Conservation (phyloP, 2,797 vertebrate species). For the Hozukius guyotensis region DNA sequence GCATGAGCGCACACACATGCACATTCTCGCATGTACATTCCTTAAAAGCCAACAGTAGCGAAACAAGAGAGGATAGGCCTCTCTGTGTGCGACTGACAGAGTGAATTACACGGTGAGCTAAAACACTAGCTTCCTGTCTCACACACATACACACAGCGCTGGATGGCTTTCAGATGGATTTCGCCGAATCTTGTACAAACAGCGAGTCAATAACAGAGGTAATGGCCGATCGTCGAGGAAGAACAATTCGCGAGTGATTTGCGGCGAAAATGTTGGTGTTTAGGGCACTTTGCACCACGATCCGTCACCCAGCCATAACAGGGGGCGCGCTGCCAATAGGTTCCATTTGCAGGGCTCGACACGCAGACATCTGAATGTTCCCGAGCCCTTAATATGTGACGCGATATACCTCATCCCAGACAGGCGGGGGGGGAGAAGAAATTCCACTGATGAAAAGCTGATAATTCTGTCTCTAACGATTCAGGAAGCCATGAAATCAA, state of each 20-base stretch:
- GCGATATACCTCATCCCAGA: conserved; percentile 13
- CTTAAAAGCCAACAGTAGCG: conserved; percentile 74
- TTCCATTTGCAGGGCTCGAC: conserved; percentile 55
- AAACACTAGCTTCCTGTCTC: conserved; percentile 71
- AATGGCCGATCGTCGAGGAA: conserved; percentile 68
- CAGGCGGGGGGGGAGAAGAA: neutral
- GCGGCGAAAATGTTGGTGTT: conserved; percentile 66
- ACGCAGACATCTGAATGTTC: conserved; percentile 26
- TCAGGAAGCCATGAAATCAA: conserved; percentile 70
- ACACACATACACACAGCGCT: conserved; percentile 39
- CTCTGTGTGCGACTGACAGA: conserved; percentile 70
- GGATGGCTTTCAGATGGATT: conserved; percentile 78
- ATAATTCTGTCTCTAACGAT: conserved; percentile 62
- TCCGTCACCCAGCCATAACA: conserved; percentile 61
- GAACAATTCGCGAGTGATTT: conserved; percentile 75
- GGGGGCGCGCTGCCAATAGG: conserved; percentile 53
- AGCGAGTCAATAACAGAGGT: conserved; percentile 69
- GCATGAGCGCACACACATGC: conserved; percentile 17
- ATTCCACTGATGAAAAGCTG: conserved; percentile 64
- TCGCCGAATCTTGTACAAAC: conserved; percentile 70
- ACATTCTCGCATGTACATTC: conserved; percentile 51
- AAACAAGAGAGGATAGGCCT: conserved; percentile 74
- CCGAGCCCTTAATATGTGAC: conserved; percentile 18
- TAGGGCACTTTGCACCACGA: conserved; percentile 64
- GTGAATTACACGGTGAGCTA: conserved; percentile 77